A percentile compares a stretch with the other conserved stretches of the same genome.
Conservation (phyloP, 2,888 invertebrate genomes). For the Synergus umbraculus region DNA sequence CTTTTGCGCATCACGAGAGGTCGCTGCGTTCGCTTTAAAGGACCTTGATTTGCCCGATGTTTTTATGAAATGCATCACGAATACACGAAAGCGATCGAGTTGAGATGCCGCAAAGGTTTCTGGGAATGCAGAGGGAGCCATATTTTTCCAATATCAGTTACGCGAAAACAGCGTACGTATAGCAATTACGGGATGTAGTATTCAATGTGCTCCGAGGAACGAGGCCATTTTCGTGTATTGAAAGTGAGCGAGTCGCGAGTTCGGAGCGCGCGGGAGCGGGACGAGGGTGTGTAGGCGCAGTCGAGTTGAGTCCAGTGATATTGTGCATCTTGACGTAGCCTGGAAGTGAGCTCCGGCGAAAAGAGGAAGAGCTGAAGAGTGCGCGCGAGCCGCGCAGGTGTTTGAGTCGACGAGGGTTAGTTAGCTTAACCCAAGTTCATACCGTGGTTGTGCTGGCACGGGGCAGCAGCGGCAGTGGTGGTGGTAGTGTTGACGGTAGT, state of each 20-base stretch:
- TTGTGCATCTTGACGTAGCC: constrained; percentile 40
- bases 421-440: constrained; percentile 68
- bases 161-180: constrained; percentile 76
- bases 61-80: constrained; percentile 60
- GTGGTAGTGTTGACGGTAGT: constrained; percentile 44
- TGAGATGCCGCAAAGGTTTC: constrained; percentile 78
- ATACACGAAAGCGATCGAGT: constrained; percentile 65
- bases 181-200: constrained; percentile 67
- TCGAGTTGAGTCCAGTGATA: constrained; percentile 28
- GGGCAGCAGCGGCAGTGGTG: constrained; percentile 44
- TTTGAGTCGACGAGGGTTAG: constrained; percentile 61
- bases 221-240: constrained; percentile 25
- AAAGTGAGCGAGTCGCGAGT: constrained; percentile 40
- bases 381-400: constrained; percentile 52
- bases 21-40: not conserved
- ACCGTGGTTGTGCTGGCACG: constrained; percentile 58
- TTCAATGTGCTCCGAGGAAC: constrained; percentile 62
- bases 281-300: constrained; percentile 5
- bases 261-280: not conserved
- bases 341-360: constrained; percentile 41
- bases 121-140: constrained; percentile 81
- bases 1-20: not conserved
- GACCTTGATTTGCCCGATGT: constrained; percentile 47
- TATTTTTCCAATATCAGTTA: constrained; percentile 80
- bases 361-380: constrained; percentile 39